These are phyloP conservation scores for Bufo bufo DNA, from an alignment of 2,113 vertebrate genomes.

Conservation along the genomic window DNA sequence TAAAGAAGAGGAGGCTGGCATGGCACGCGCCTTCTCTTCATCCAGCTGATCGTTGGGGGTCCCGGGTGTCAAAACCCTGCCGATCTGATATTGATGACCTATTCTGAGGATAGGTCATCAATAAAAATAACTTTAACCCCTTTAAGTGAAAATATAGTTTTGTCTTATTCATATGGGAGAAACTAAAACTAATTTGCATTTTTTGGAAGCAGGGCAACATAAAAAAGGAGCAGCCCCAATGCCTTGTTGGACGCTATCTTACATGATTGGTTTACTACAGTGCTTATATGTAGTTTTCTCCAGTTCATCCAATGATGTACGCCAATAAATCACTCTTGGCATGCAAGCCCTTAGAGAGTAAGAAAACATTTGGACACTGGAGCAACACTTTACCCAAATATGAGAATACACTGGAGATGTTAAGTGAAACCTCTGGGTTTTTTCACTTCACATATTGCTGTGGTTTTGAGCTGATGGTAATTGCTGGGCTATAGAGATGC, in stretches of 20 bases:
- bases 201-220: background rate
- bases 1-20: too few species aligned
- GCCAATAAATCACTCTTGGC: constrained; percentile 9
- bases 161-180: background rate
- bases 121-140: too few species aligned
- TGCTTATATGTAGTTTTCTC: background rate
- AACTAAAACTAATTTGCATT: background rate
- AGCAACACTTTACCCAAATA: background rate
- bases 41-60: too few species aligned
- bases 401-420: constrained; percentile 10
- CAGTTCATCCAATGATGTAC: background rate
- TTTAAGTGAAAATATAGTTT: background rate
- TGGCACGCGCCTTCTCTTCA: too few species aligned
- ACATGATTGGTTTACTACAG: background rate
- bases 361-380: background rate
- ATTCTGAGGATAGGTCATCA: too few species aligned
- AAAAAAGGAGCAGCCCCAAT: background rate
- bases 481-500: background rate
- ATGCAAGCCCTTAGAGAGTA: background rate
- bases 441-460: background rate
- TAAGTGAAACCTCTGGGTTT: background rate
- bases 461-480: background rate
- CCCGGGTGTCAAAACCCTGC: too few species aligned
- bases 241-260: background rate
- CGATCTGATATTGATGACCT: too few species aligned